Percentiles rank a stretch among this genome's conserved stretches.
These are phyloP conservation scores for Tragelaphus scriptus DNA, from an alignment of 2,113 vertebrate species.

Conservation along the genomic window DNA sequence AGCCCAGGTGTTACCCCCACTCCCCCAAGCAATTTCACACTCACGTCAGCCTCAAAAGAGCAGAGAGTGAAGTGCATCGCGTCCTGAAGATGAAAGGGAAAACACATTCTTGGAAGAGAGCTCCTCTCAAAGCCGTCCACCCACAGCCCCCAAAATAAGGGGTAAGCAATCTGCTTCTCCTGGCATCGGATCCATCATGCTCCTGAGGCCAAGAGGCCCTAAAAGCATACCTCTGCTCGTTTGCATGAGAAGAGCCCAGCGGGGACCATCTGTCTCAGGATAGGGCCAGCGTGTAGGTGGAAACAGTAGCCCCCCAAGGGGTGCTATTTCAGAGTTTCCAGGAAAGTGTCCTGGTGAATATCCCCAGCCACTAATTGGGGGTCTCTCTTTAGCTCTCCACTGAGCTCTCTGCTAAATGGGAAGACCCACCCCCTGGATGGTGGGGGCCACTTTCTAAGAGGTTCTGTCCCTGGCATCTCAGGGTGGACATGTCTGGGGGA, in stretches of 20 bases:
- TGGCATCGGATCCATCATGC: slow-evolving; percentile 32
- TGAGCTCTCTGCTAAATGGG: neutral
- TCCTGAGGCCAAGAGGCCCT: slow-evolving; percentile 54
- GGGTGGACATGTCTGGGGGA: neutral
- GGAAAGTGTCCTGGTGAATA: neutral
- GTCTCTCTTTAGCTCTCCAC: neutral
- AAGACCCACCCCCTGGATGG: neutral
- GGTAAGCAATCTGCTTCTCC: slow-evolving; percentile 62
- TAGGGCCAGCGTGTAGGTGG: neutral
- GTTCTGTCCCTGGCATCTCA: neutral
- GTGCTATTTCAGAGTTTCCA: slow-evolving; percentile 44
- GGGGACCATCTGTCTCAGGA: slow-evolving; percentile 51
- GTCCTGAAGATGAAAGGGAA: slow-evolving; percentile 40
- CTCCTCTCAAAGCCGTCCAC: slow-evolving; percentile 40
- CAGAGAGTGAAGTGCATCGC: slow-evolving; percentile 15
- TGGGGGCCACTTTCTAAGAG: neutral
- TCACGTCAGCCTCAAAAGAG: slow-evolving; percentile 58
- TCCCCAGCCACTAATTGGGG: neutral
- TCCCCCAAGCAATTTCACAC: neutral
- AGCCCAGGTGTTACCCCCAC: neutral
- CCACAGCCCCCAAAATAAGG: slow-evolving; percentile 62
- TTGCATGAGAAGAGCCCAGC: slow-evolving; percentile 15
- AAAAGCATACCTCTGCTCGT: slow-evolving; percentile 26
- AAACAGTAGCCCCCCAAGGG: slow-evolving; percentile 1
- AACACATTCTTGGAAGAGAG: slow-evolving; percentile 60